A percentile compares a stretch with the other conserved stretches of the same genome.
Evolutionary conservation across 2,888 invertebrate species (phyloP).

Genomic region (Dioctria rufipes): DNA sequence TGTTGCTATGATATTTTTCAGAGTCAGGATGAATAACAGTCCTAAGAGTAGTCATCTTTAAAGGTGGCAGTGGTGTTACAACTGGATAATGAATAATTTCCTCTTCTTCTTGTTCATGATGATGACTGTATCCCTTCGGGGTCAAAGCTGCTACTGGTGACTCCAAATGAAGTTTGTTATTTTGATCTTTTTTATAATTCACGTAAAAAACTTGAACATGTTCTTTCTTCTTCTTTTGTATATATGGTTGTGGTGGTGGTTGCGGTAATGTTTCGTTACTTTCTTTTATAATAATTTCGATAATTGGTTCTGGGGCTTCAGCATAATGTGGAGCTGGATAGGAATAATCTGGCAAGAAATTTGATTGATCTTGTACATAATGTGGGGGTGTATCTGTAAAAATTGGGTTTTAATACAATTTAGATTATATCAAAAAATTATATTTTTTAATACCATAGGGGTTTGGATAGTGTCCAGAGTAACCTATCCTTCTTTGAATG

Average conservation of each 20-base stretch:
- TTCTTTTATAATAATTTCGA: constrained; percentile 93
- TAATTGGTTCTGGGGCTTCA: constrained; percentile 90
- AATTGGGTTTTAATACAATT: background rate
- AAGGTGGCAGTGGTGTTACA: constrained; percentile 73
- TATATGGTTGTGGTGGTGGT: constrained; percentile 71
- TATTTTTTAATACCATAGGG: constrained; percentile 61
- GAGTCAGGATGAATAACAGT: constrained; percentile 91
- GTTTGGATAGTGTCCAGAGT: constrained; percentile 64
- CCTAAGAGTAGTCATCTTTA: constrained; percentile 83
- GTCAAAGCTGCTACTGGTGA: constrained; percentile 85
- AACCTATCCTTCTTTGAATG: constrained; percentile 65
- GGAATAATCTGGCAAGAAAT: constrained; percentile 64
- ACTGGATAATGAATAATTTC: constrained; percentile 72
- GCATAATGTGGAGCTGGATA: constrained; percentile 74
- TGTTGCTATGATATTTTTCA: constrained; percentile 85
- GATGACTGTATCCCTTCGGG: constrained; percentile 78
- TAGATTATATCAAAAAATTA: background rate
- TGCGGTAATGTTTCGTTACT: constrained; percentile 86
- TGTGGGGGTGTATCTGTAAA: constrained; percentile 41
- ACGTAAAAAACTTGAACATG: constrained; percentile 93
- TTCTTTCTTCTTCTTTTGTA: constrained; percentile 79
- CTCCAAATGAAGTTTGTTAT: constrained; percentile 84
- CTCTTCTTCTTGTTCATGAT: constrained; percentile 75
- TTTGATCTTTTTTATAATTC: constrained; percentile 88
- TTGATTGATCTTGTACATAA: constrained; percentile 62